These are phyloP conservation scores for Halcyon smyrnensis DNA, from an alignment of 2,797 vertebrate species.

Conservation along the genomic window DNA sequence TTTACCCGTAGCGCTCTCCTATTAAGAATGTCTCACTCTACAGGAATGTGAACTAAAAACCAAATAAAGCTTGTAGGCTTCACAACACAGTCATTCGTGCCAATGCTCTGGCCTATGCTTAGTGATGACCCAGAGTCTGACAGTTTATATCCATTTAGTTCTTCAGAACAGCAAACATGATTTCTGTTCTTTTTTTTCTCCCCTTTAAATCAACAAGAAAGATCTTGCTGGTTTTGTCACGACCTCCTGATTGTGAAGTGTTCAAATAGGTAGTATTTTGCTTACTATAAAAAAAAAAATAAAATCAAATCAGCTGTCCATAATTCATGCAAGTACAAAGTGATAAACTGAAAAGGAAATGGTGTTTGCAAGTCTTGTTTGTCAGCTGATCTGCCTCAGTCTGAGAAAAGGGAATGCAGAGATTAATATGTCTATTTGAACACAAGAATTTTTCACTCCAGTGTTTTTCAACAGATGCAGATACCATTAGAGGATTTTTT, in stretches of 20 bases:
- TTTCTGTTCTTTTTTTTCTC: background rate
- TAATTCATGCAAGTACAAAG: background rate
- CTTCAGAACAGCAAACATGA: background rate
- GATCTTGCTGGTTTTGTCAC: background rate
- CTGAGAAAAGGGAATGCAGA: background rate
- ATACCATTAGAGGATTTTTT: background rate
- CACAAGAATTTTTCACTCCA: background rate
- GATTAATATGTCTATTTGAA: background rate
- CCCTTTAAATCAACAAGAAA: background rate
- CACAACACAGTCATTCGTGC: constrained; percentile 44
- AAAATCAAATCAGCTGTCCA: background rate
- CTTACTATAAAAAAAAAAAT: background rate
- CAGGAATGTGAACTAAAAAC: constrained; percentile 71
- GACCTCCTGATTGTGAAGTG: background rate
- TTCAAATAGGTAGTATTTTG: background rate
- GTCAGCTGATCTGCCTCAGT: background rate
- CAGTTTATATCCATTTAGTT: constrained; percentile 24
- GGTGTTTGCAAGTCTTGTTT: background rate
- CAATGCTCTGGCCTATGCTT: constrained; percentile 57
- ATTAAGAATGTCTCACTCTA: constrained; percentile 64
- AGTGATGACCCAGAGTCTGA: constrained; percentile 45
- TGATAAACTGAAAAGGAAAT: background rate
- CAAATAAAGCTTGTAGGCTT: constrained; percentile 65
- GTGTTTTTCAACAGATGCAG: background rate
- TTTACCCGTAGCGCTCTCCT: constrained; percentile 32